Conservation (phyloP, 35 echinoderm and acorn worm species). For the Amphiura filiformis region DNA sequence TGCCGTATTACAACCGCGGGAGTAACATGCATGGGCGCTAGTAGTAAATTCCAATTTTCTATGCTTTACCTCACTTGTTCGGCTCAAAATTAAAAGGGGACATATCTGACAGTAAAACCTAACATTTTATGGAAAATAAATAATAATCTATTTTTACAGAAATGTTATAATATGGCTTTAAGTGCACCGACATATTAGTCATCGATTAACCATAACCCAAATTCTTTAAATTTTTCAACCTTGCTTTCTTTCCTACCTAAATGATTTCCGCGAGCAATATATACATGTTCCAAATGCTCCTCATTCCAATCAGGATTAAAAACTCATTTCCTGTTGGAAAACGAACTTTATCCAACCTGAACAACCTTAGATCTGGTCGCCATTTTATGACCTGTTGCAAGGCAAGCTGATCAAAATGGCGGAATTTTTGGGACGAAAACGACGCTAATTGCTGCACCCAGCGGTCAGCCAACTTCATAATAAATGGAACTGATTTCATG, state of each 20-base stretch:
- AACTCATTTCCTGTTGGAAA: neutral
- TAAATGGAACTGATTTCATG: constrained; percentile 3
- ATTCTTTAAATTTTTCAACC: too few relatives aligned
- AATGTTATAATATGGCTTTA: too few relatives aligned
- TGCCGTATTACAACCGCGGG: too few relatives aligned
- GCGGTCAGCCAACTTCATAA: neutral
- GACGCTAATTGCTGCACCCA: neutral
- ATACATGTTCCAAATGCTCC: neutral
- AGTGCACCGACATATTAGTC: too few relatives aligned
- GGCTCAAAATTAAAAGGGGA: too few relatives aligned
- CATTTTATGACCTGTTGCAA: neutral
- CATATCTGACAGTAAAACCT: too few relatives aligned
- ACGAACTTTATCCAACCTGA: neutral
- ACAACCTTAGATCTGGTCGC: neutral
- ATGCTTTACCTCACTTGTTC: too few relatives aligned
- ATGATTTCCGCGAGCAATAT: neutral
- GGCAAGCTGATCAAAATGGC: neutral
- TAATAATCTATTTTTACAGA: too few relatives aligned
- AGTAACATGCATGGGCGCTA: too few relatives aligned
- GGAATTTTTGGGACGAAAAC: neutral
- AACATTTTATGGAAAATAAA: too few relatives aligned
- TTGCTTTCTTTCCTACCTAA: neutral
- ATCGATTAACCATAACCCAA: too few relatives aligned
- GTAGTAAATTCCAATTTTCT: too few relatives aligned
- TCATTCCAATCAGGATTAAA: neutral